These are phyloP conservation scores for Sebastes schlegelii DNA, from an alignment of 2,113 vertebrate species.

Conservation along the genomic window DNA sequence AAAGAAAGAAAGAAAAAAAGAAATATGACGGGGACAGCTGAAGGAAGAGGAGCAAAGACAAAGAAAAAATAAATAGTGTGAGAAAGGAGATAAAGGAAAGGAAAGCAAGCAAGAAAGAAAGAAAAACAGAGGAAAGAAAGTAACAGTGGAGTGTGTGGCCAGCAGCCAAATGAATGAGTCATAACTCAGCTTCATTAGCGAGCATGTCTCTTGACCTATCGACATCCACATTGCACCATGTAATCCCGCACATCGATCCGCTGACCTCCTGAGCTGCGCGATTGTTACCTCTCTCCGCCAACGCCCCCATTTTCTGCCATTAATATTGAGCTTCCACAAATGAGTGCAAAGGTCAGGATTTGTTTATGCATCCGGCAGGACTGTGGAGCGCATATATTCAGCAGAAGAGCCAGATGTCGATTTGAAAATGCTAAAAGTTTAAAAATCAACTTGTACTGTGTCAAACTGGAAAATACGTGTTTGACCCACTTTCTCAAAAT, in stretches of 20 bases:
- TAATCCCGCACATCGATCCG: slow-evolving; percentile 74
- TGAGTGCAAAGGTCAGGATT: slow-evolving; percentile 61
- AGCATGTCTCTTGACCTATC: slow-evolving; percentile 74
- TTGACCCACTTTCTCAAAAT: slow-evolving; percentile 6
- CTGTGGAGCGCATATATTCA: slow-evolving; percentile 32
- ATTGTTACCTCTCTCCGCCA: slow-evolving; percentile 31
- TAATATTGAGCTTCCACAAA: slow-evolving; percentile 61
- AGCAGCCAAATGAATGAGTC: slow-evolving; percentile 63
- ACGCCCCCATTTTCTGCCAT: slow-evolving; percentile 15
- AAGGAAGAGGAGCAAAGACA: background rate
- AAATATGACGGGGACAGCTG: background rate
- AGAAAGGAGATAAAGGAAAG: background rate
- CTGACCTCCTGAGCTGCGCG: slow-evolving; percentile 57
- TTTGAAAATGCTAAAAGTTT: slow-evolving; percentile 44
- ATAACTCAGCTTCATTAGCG: slow-evolving; percentile 78
- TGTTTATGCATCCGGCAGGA: slow-evolving; percentile 58
- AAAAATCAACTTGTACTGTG: slow-evolving; percentile 9
- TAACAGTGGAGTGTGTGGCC: slow-evolving; percentile 12
- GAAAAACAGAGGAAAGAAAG: background rate
- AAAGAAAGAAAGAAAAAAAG: background rate
- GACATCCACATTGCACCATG: slow-evolving; percentile 67
- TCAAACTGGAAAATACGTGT: slow-evolving; percentile 14
- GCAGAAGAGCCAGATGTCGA: slow-evolving; percentile 31
- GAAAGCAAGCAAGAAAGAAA: background rate
- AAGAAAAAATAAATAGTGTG: background rate